phyloP scores from a whole-genome alignment of 1,140 invertebrate species.

The Zaprionus tsacasi region DNA sequence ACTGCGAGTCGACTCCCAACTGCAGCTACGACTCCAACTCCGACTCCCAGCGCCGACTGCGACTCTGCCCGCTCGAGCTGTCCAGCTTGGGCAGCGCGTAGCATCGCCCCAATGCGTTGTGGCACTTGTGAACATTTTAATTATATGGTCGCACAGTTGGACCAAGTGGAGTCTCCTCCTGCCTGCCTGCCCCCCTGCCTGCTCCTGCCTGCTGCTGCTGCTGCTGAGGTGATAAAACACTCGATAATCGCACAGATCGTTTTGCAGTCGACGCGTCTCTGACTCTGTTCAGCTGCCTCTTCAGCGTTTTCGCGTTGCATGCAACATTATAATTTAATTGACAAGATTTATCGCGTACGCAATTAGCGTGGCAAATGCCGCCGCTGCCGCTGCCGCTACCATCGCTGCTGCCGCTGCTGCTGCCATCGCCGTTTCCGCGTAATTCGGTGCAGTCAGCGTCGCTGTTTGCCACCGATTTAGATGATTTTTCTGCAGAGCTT shows the following conservation, averaged over 20 bases:
- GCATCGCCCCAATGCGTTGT: constrained; percentile 59
- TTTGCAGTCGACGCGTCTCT: constrained; percentile 60
- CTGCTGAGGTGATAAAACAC: constrained; percentile 80
- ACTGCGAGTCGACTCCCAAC: constrained; percentile 2
- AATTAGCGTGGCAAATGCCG: constrained; percentile 82
- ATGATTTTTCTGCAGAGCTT: constrained; percentile 73
- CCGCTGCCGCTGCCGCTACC: constrained; percentile 49
- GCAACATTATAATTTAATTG: constrained; percentile 84
- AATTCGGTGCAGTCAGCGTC: constrained; percentile 55
- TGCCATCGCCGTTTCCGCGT: constrained; percentile 45
- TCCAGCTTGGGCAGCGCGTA: constrained; percentile 23
- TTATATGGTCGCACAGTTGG: constrained; percentile 51
- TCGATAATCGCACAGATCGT: constrained; percentile 82
- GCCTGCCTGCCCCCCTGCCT: neutral
- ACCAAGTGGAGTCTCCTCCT: neutral
- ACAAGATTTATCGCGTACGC: constrained; percentile 84
- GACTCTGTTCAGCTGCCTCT: constrained; percentile 50
- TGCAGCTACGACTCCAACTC: constrained; percentile 10
- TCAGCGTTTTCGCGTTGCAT: constrained; percentile 71
- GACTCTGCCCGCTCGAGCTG: constrained; percentile 40
- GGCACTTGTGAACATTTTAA: constrained; percentile 83
- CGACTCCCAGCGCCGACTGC: neutral
- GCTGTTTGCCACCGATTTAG: constrained; percentile 62
- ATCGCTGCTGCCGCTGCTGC: constrained; percentile 4
- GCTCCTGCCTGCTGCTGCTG: neutral